Evolutionary conservation across 2,113 vertebrate genomes (phyloP).

Genomic region (Thymallus thymallus): DNA sequence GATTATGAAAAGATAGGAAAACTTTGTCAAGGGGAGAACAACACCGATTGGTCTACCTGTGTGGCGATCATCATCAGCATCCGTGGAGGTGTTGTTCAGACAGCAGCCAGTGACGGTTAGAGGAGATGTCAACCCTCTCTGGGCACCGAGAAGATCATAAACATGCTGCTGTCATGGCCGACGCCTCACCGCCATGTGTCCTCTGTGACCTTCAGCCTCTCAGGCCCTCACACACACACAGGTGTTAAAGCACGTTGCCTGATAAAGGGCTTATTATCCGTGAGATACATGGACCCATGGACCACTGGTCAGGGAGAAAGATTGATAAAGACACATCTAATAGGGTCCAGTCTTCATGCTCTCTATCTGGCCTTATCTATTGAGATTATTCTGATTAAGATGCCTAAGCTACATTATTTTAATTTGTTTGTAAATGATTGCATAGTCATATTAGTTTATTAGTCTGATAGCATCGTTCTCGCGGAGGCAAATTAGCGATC

Average conservation of each 20-base stretch:
- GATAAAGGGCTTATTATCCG: background rate
- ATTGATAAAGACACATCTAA: too few relatives aligned
- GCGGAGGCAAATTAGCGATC: conserved; percentile 19
- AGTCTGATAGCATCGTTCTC: background rate
- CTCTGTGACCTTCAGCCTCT: conserved; percentile 1
- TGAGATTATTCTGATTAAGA: background rate
- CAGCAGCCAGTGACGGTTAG: background rate
- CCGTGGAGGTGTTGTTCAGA: too few relatives aligned
- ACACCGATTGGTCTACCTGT: background rate
- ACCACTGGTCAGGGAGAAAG: too few relatives aligned
- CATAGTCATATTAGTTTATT: background rate
- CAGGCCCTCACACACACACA: background rate
- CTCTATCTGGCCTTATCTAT: too few relatives aligned
- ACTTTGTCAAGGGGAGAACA: background rate
- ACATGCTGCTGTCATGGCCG: conserved; percentile 11
- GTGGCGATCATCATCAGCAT: background rate
- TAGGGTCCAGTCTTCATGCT: too few relatives aligned
- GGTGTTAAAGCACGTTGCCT: background rate
- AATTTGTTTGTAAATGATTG: background rate
- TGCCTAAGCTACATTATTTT: too few relatives aligned
- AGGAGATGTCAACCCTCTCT: conserved; percentile 17
- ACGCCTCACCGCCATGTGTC: background rate
- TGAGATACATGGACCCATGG: background rate
- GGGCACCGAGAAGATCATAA: conserved; percentile 20
- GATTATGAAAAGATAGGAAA: background rate